These are phyloP conservation scores for Spilogale gracilis DNA, from an alignment of 2,113 vertebrate genomes.

Conservation along the genomic window DNA sequence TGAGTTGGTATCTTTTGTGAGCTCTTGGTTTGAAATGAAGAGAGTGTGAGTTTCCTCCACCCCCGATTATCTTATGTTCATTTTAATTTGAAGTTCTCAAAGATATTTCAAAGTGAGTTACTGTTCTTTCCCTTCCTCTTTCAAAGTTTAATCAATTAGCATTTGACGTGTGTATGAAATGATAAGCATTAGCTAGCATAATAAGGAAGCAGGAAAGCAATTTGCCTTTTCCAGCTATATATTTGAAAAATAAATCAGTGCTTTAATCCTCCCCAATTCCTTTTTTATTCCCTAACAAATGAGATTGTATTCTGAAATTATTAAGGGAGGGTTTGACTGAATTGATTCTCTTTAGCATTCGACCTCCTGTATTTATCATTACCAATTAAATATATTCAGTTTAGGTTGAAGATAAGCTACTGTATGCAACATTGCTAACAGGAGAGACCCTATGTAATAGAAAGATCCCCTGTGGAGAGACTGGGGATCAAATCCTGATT, in stretches of 20 bases:
- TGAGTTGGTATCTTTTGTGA: constrained; percentile 55
- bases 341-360: not conserved
- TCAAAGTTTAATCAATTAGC: constrained; percentile 63
- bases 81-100: constrained; percentile 70
- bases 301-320: constrained; percentile 47
- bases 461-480: not conserved
- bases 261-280: constrained; percentile 7
- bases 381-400: constrained; percentile 15
- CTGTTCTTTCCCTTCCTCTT: constrained; percentile 54
- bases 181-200: constrained; percentile 55
- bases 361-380: not conserved
- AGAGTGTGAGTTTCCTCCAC: constrained; percentile 10
- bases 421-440: not conserved
- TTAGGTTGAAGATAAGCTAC: not conserved
- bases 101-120: constrained; percentile 62
- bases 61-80: constrained; percentile 48
- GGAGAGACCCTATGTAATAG: not conserved
- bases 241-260: constrained; percentile 68
- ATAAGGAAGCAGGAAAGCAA: constrained; percentile 60
- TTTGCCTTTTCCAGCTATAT: constrained; percentile 56
- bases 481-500: not conserved
- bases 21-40: constrained; percentile 58
- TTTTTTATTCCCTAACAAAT: not conserved
- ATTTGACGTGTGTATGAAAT: constrained; percentile 70
- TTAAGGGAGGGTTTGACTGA: not conserved